Evolutionary conservation across 2,797 vertebrate genomes (phyloP).

Genomic region (Streptopelia turtur): DNA sequence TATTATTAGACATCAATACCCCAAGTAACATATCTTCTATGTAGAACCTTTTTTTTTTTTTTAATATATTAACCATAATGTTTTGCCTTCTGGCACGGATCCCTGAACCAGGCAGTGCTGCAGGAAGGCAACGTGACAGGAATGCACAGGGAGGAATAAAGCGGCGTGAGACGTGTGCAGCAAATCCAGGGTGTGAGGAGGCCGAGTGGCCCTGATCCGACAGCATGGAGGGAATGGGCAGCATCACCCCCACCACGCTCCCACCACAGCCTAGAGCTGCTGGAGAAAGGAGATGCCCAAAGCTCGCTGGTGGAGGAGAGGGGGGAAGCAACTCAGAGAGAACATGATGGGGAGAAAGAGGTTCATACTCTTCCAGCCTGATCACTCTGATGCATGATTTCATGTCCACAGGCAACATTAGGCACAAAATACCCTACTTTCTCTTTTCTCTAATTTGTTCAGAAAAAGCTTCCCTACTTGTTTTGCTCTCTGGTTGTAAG

Average conservation of each 20-base stretch:
- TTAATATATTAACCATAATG: background rate
- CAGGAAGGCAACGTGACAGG: fast-evolving
- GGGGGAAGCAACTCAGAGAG: background rate
- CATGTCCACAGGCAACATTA: background rate
- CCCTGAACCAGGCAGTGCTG: background rate
- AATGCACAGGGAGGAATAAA: fast-evolving
- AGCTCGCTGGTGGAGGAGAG: background rate
- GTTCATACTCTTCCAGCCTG: background rate
- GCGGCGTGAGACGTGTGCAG: background rate
- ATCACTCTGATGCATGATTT: background rate
- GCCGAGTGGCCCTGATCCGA: background rate
- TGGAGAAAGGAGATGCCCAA: background rate
- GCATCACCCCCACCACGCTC: background rate
- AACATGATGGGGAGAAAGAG: fast-evolving
- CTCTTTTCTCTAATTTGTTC: background rate
- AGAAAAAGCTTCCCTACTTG: background rate
- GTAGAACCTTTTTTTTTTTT: background rate
- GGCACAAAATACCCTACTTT: background rate
- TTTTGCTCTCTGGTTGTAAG: background rate
- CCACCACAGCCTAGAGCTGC: background rate
- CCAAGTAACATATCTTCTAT: background rate
- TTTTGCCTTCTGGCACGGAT: background rate
- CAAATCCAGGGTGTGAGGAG: background rate
- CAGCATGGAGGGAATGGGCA: background rate
- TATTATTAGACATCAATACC: background rate